These are phyloP conservation scores for Trinectes maculatus DNA, from an alignment of 2,113 vertebrate genomes.

Conservation along the genomic window DNA sequence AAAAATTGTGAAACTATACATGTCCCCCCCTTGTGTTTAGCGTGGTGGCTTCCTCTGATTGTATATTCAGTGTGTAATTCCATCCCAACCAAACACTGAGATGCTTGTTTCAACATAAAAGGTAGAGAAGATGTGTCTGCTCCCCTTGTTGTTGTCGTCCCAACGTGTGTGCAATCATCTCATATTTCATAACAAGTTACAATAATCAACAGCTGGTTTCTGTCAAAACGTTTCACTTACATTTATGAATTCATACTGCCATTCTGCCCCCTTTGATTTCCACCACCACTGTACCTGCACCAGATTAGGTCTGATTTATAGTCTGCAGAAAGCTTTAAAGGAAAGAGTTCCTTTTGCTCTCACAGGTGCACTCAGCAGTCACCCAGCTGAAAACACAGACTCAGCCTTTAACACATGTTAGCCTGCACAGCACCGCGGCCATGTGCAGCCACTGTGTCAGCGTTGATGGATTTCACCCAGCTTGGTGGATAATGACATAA, in stretches of 20 bases:
- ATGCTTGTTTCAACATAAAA: slow-evolving; percentile 2
- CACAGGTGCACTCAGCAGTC: slow-evolving; percentile 65
- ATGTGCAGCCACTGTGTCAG: slow-evolving; percentile 15
- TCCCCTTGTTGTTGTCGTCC: background rate
- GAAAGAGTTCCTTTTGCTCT: slow-evolving; percentile 36
- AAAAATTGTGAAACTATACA: background rate
- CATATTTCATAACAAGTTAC: slow-evolving; percentile 21
- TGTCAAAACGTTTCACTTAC: background rate
- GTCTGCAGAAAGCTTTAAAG: slow-evolving; percentile 38
- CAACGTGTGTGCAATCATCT: background rate
- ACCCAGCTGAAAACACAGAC: slow-evolving; percentile 67
- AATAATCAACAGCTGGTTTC: slow-evolving; percentile 30
- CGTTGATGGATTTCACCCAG: slow-evolving; percentile 25
- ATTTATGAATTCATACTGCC: background rate
- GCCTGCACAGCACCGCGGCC: slow-evolving; percentile 28
- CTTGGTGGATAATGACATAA: slow-evolving; percentile 23
- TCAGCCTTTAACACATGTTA: slow-evolving; percentile 36
- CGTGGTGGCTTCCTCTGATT: background rate
- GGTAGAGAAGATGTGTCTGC: slow-evolving; percentile 1
- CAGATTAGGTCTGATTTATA: slow-evolving; percentile 44
- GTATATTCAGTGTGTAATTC: slow-evolving; percentile 1
- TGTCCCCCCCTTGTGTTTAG: background rate
- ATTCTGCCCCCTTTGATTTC: background rate
- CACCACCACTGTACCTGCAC: slow-evolving; percentile 1
- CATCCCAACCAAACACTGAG: slow-evolving; percentile 7